Evolutionary conservation across 2,113 vertebrate species (phyloP), one percentile per base, ranked within the genome.

Genomic region (Plecturocebus donacophilus): DNA sequence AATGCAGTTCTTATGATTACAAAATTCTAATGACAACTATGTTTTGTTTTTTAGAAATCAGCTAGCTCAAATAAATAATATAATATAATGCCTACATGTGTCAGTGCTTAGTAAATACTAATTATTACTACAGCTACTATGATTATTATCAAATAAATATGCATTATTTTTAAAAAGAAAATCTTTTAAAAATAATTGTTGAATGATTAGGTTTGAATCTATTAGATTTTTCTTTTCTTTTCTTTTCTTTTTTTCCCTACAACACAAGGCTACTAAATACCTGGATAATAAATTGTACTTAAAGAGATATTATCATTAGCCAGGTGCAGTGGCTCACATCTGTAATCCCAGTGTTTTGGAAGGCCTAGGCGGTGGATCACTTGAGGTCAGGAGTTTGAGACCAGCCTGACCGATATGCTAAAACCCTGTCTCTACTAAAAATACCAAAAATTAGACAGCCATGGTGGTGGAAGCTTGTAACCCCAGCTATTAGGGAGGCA

Each of bases 1-100:
- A 68, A 68, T 6, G 32, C 13, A 30, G 12, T 13, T 64, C 61
- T 64, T 64, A 64, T 32, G 12, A 14, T 64, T 64, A 32, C 61
- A 64, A 32, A 30, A 64, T 64, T 27, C 27, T 54, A 42, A 38
- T 38, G 9, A 32, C 64, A 23, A 21, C 8, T n/a, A 8, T 73
- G 45, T 73, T 70, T 86, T 85, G 13, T 27, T 35, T 70, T 86
- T 85, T 19, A 87, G 66, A 73, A 87, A 84, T 77, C 23, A 84
- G 23, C 5, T 32, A 45, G 19, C 30, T 47, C 32, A 82, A 30
- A 73, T 35, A 75, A 40, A 27, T 27, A 83, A 66, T 13, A 80
- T 56, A 47, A 71, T 27, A 30, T 68, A 68, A 35, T 68, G 6
- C 66, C 66, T 49, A 68, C 21, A 14, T 30, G 20, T 61, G 45